Base-by-base conservation (phyloP, 2,888 invertebrate genomes). In the Watsonalla binaria region DNA sequence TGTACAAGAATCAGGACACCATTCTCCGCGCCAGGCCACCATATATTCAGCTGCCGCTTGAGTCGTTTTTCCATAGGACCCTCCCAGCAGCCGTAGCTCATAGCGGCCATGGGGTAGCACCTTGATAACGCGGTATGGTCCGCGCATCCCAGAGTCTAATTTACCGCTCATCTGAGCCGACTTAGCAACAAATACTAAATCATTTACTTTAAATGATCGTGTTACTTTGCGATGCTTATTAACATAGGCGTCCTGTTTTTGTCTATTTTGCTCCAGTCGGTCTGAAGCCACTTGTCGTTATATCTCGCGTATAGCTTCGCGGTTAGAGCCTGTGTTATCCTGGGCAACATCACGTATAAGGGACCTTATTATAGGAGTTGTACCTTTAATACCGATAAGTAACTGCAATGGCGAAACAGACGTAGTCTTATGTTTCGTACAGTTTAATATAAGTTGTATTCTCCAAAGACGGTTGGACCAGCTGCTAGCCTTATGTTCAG, bases 121-220 rank as follows among this genome's bases (percentile, higher is more conserved):
- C 4, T 24, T 24, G 2, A 4, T 24, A 1, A 24, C 24, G 4
- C 24, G 24, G 4, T 24, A 24, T 24, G 24, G 24, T 4, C 24
- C 24, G 24, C 24, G 24, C 24, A 24, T 24, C 24, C 24, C 59
- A 0, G 59, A 51, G 42, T 65, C 65, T 0, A 65, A 54, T 24
- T 66, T 64, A 0, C 63, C 65, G 0, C 59, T 54, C 0, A 54
- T 49, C 45, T 67, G 63, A 0, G 60, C 42, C 5, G 46, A 33
- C 33, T 67, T 66, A 6, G 51, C 57, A 0, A 66, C 66, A 42
- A 66, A 69, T 0, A 61, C 68, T 0, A 53, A 9, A 11, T 58
- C 57, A 6, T 53, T 46, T 0, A 64, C 13, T 5, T 57, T 6
- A 45, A 53, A 62, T 0, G 2, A 6, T 0, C 52, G 53, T 0